Conservation (phyloP, 2,797 vertebrate species). For the Argya squamiceps region DNA sequence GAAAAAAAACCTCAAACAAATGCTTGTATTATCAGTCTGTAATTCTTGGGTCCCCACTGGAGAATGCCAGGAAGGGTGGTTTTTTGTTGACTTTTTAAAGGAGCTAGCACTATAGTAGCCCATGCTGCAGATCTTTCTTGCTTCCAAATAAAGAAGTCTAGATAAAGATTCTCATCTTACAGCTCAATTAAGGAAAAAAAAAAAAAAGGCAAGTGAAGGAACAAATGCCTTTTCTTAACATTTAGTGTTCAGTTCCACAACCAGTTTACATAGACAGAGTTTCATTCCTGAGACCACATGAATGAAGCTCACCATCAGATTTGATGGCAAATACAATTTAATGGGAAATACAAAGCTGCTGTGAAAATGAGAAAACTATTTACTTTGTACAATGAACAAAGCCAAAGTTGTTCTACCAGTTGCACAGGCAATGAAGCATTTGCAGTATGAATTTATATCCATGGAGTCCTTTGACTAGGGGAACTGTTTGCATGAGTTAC, state of each 20-base stretch:
- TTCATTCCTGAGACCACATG: background rate
- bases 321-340: constrained; percentile 14
- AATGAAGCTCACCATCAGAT: background rate
- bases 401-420: constrained; percentile 3
- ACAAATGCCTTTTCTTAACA: constrained; percentile 5
- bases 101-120: background rate
- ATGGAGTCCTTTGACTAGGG: background rate
- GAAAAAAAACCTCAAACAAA: background rate
- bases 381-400: constrained; percentile 11
- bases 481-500: background rate
- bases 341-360: constrained; percentile 19
- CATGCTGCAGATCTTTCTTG: background rate
- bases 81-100: background rate
- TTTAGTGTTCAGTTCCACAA: background rate
- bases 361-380: background rate
- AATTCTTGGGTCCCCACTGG: background rate
- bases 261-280: background rate
- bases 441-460: background rate
- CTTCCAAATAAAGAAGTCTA: background rate
- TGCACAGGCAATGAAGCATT: constrained; percentile 14
- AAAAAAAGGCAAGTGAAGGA: background rate
- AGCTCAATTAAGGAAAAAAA: background rate
- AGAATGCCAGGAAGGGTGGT: background rate
- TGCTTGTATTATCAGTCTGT: background rate
- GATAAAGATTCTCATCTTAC: background rate